Conservation (phyloP, 1,140 invertebrate genomes). For the Drosophila mauritiana region DNA sequence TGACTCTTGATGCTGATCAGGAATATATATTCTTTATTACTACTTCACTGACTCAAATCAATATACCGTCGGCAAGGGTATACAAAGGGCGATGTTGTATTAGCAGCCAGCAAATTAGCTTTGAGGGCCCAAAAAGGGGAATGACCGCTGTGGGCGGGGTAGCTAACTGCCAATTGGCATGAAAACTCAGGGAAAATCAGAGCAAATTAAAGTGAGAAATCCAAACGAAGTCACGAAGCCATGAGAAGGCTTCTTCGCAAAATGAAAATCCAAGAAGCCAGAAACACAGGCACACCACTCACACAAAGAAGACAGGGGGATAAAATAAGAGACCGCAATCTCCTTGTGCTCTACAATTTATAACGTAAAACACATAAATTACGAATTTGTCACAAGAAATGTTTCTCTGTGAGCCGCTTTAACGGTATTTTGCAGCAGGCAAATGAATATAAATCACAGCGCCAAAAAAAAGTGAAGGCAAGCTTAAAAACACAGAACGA, state of each 20-base stretch:
- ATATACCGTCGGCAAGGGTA: too few species aligned
- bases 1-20: too few species aligned
- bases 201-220: conserved; percentile 43
- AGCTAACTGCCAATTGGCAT: conserved; percentile 63
- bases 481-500: conserved; percentile 2
- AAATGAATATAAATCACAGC: conserved; percentile 72
- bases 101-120: conserved; percentile 28
- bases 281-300: conserved; percentile 14
- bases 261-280: conserved; percentile 40
- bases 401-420: conserved; percentile 62
- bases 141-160: conserved; percentile 3
- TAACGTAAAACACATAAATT: conserved; percentile 71
- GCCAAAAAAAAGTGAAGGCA: conserved; percentile 8
- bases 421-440: conserved; percentile 63
- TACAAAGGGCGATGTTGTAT: too few species aligned
- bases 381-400: conserved; percentile 66
- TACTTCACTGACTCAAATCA: too few species aligned
- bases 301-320: not conserved
- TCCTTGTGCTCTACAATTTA: conserved; percentile 58
- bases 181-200: conserved; percentile 56
- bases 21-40: too few species aligned
- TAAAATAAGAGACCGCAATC: conserved; percentile 29
- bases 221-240: conserved; percentile 33
- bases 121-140: conserved; percentile 31
- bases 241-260: conserved; percentile 9